Evolutionary conservation across 2,888 invertebrate genomes (phyloP), one percentile per base, ranked within the genome.

Genomic region (Meliscaeva auricollis): DNA sequence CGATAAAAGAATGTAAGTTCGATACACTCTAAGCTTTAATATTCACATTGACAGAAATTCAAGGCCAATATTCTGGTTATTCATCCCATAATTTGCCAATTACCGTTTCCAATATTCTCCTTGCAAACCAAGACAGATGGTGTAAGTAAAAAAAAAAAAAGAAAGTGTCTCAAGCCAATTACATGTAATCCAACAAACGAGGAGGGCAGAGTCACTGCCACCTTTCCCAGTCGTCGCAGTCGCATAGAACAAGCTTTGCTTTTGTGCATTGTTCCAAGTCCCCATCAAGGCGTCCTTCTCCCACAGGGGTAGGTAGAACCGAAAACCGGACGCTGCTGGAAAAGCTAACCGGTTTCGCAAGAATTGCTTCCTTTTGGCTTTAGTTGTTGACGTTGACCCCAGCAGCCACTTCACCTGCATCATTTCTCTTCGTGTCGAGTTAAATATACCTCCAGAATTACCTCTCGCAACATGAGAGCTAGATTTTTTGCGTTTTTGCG

Each of bases 281-380:
- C 30, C 32, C 30, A 8, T 22, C 17, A 41, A 54, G 56, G 48
- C 32, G 20, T 26, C 48, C 17, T 20, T 15, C 64, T 64, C 3
- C 46, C 46, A 46, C 30, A 56, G 64, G 75, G 60, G 30, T 50
- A 64, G 15, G 38, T 38, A 38, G 38, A 38, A 9, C 11, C 38
- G 17, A 38, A 64, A 69, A 58, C 60, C 66, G 52, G 17, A 73
- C 60, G 17, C 52, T 7, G 69, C 32, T 17, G 17, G 2, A n/a
- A 41, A 30, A 30, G 69, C 35, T 30, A 85, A 85, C 85, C 73
- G 85, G 85, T 85, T 85, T 72, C 58, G 73, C 85, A 73, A 81
- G 76, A 85, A 44, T 77, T 48, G 68, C 62, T 38, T 69, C 76
- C 74, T 70, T 80, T 76, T 75, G 35, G 15, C 44, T 46, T 52